Base-by-base conservation (phyloP, 2,113 vertebrate species). In the Eptesicus fuscus region DNA sequence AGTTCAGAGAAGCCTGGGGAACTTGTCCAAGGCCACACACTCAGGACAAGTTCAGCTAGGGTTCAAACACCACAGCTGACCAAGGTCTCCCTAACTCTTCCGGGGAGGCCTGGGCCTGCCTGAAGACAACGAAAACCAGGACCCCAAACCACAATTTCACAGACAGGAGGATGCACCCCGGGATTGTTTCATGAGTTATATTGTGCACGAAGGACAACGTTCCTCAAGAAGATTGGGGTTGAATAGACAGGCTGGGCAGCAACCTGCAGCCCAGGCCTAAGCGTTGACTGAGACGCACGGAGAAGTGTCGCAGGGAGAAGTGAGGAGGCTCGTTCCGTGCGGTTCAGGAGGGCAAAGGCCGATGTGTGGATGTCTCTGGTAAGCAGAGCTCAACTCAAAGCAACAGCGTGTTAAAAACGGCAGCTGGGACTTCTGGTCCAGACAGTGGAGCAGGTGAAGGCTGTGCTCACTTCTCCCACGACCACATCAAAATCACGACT, bases 251-350 rank as follows among this genome's bases (percentile, higher is more conserved):
- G 12, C 71, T 49, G 37, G 49, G 77, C 51, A 86, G 63, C n/a
- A 71, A 20, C 16, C 77, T 30, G 22, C 14, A 84, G n/a, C 49
- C 17, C 56, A 49, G 70, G 49, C 65, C 49, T 32, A 4, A 37
- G 61, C 28, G 8, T 65, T 61, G 51, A 22, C 20, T 11, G 84
- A 83, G 63, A 80, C 2, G 30, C 12, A 9, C 10, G 73, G 11
- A 40, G 70, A 47, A n/a, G 22, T 32, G 61, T 28, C 12, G 17
- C 16, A 20, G 25, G 9, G 17, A 30, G 12, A 49, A 69, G 56
- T 16, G 5, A 11, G 44, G 10, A 53, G 10, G 17, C 6, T 69
- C 30, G 25, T 67, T 80, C 20, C 0, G 0, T 3, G 20, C 25
- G 7, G 16, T 44, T 73, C 80, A 30, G 49, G 25, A 53, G 47